These are phyloP conservation scores for Thymallus thymallus DNA, from an alignment of 2,113 vertebrate species.

Conservation along the genomic window DNA sequence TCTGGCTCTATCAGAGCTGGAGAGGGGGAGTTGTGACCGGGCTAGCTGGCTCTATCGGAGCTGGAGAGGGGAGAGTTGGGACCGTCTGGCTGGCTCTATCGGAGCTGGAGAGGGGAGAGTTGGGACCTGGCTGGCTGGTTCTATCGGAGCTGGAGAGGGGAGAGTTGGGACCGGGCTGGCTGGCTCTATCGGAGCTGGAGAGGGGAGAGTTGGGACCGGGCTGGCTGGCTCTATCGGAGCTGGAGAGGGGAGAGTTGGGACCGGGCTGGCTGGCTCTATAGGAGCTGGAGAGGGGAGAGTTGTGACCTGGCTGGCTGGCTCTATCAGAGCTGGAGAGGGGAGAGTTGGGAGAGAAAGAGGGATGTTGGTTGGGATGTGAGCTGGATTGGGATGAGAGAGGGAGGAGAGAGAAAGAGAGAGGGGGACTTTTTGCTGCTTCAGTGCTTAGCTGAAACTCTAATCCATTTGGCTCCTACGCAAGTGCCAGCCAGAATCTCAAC, in stretches of 20 bases:
- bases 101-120: too few species aligned
- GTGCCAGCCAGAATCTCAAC: constrained; percentile 48
- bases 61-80: too few species aligned
- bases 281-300: too few species aligned
- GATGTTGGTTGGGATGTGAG: constrained; percentile 30
- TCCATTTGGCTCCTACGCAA: constrained; percentile 40
- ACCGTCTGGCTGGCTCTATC: constrained; percentile 44
- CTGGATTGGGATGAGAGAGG: background rate
- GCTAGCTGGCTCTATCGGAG: constrained; percentile 44
- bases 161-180: constrained; percentile 49
- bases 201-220: too few species aligned
- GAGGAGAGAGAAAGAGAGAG: constrained; percentile 13
- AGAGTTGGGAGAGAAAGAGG: constrained; percentile 36
- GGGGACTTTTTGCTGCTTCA: constrained; percentile 35
- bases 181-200: constrained; percentile 42
- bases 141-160: constrained; percentile 34
- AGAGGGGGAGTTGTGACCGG: too few species aligned
- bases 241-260: too few species aligned
- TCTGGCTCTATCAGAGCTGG: constrained; percentile 44
- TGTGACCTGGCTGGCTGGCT: constrained; percentile 50
- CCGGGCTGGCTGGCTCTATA: constrained; percentile 44
- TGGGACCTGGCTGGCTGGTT: constrained; percentile 50
- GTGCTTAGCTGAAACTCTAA: constrained; percentile 49
- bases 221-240: constrained; percentile 44
- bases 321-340: constrained; percentile 30